phyloP scores from a whole-genome alignment of 2,113 vertebrate genomes.

The Corythaixoides concolor region DNA sequence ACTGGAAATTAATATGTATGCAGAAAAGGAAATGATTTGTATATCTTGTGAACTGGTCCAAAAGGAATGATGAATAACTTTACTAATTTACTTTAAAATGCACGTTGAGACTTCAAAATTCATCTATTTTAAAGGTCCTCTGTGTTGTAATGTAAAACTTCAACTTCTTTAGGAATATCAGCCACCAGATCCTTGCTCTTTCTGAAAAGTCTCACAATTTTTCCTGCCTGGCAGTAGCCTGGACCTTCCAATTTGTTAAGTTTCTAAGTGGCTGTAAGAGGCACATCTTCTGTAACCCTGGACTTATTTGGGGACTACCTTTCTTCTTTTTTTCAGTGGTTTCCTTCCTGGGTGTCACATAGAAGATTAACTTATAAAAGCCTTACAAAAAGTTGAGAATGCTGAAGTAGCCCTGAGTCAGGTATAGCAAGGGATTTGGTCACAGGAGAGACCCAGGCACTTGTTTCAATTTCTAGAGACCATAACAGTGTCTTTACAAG shows the following conservation, averaged over 20 bases:
- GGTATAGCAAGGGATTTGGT: neutral
- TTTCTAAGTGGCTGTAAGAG: neutral
- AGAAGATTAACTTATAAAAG: neutral
- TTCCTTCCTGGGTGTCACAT: neutral
- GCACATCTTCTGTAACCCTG: neutral
- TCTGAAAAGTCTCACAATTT: neutral
- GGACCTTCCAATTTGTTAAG: neutral
- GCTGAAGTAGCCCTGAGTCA: neutral
- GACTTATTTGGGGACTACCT: neutral
- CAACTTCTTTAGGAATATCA: neutral
- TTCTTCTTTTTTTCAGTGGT: neutral
- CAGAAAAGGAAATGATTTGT: neutral
- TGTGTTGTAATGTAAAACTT: neutral
- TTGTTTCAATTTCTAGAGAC: neutral
- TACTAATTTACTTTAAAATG: neutral
- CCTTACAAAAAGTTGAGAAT: neutral
- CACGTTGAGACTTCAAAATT: neutral
- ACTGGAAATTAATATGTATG: neutral
- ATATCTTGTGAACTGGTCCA: neutral
- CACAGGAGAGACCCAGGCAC: neutral
- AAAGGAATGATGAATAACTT: neutral
- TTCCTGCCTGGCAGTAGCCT: neutral
- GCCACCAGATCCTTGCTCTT: neutral
- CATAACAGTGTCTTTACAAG: neutral
- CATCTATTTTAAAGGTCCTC: neutral